Conservation (phyloP, 1,140 invertebrate genomes). For the Akabosia matsudoensis region DNA sequence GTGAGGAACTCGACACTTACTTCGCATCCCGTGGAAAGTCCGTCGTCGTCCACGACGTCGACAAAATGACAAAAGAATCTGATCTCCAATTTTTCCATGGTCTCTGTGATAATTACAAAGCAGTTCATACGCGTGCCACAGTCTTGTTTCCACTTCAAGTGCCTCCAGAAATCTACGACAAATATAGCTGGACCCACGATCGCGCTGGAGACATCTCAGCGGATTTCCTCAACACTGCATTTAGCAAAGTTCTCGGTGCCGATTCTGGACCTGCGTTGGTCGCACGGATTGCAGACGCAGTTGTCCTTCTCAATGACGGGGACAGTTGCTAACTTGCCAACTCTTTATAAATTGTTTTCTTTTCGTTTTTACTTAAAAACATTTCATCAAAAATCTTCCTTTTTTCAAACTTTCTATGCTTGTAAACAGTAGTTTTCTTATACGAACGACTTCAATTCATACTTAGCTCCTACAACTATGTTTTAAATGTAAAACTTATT, state of each 20-base stretch:
- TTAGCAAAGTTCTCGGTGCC: background rate
- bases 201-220: conserved; percentile 20
- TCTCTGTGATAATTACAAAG: conserved; percentile 40
- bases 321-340: conserved; percentile 26
- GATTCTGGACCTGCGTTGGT: conserved; percentile 38
- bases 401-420: background rate
- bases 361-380: background rate
- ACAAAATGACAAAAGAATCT: background rate
- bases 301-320: conserved; percentile 31
- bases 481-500: background rate
- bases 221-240: conserved; percentile 23
- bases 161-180: conserved; percentile 19
- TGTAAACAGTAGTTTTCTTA: too few species aligned
- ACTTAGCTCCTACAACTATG: background rate
- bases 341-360: background rate
- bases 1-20: background rate
- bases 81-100: conserved; percentile 32
- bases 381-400: background rate
- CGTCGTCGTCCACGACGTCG: background rate
- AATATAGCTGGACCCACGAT: conserved; percentile 13
- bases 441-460: too few species aligned
- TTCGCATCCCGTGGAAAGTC: background rate
- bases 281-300: conserved; percentile 31
- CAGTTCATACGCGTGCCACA: conserved; percentile 34
- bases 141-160: conserved; percentile 31